Evolutionary conservation across 2,113 vertebrate genomes (phyloP).

Genomic region (Odontophorus gujanensis): DNA sequence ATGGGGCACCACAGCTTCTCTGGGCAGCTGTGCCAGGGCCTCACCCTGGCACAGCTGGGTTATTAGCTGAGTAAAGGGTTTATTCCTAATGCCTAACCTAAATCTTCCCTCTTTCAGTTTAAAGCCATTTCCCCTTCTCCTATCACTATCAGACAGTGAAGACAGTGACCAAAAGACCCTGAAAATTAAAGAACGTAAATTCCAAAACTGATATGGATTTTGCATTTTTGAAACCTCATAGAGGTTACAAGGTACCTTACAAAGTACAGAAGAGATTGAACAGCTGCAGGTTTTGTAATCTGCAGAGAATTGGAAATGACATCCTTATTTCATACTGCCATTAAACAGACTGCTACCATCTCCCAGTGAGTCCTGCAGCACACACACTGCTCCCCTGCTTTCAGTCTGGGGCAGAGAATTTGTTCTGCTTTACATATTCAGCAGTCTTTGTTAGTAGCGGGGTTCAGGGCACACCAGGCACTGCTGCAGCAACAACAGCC

Average conservation of each 20-base stretch:
- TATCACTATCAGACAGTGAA: not conserved
- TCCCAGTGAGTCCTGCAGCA: not conserved
- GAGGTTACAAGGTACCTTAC: not conserved
- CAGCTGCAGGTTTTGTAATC: rapidly evolving
- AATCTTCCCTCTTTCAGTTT: no score
- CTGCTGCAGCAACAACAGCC: not conserved
- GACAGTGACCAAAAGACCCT: not conserved
- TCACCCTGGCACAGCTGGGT: no score
- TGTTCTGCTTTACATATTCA: not conserved
- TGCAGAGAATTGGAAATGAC: not conserved
- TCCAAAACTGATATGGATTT: not conserved
- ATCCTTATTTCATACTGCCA: not conserved
- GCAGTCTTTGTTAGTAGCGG: not conserved
- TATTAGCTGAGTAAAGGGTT: no score
- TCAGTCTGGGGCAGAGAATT: not conserved
- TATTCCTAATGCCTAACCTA: no score
- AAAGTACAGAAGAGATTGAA: not conserved
- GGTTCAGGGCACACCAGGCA: not conserved
- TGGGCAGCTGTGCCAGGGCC: no score
- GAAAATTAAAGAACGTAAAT: not conserved
- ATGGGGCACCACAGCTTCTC: no score
- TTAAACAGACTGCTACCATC: not conserved
- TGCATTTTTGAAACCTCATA: not conserved
- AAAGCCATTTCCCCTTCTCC: no score
- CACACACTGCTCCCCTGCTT: not conserved